A percentile compares a stretch with the other conserved stretches of the same genome.
Evolutionary conservation across 2,888 invertebrate genomes (phyloP).

Genomic region (Philereme transversata): DNA sequence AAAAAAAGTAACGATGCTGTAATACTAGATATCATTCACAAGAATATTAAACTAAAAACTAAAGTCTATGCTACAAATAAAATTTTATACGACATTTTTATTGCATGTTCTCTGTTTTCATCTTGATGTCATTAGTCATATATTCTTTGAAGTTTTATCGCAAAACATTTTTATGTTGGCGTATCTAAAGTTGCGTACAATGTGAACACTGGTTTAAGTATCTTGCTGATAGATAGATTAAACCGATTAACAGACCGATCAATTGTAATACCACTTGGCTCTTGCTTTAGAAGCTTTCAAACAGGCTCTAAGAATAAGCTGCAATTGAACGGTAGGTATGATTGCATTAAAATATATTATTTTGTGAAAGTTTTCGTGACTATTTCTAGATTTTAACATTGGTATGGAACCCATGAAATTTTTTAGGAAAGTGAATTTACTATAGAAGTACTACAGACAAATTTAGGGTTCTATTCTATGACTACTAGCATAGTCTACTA

Average conservation of each 20-base stretch:
- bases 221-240: conserved; percentile 40
- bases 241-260: conserved; percentile 27
- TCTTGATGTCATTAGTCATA: conserved; percentile 76
- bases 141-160: conserved; percentile 77
- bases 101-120: conserved; percentile 74
- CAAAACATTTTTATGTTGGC: conserved; percentile 69
- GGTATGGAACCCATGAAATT: conserved; percentile 1
- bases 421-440: conserved; percentile 6
- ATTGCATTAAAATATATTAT: no score
- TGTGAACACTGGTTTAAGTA: conserved; percentile 53
- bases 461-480: neutral
- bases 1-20: conserved; percentile 22
- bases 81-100: conserved; percentile 74
- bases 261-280: conserved; percentile 21
- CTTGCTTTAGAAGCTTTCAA: conserved; percentile 3
- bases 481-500: neutral
- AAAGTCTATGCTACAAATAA: conserved; percentile 50
- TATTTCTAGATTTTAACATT: conserved; percentile 7
- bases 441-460: neutral
- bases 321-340: no score
- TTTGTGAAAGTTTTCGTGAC: neutral
- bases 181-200: conserved; percentile 52
- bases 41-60: conserved; percentile 22
- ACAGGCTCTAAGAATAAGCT: neutral
- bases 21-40: conserved; percentile 19